These are phyloP conservation scores for Steatocranus sp. DNA, from an alignment of 2,797 vertebrate genomes.

Conservation along the genomic window DNA sequence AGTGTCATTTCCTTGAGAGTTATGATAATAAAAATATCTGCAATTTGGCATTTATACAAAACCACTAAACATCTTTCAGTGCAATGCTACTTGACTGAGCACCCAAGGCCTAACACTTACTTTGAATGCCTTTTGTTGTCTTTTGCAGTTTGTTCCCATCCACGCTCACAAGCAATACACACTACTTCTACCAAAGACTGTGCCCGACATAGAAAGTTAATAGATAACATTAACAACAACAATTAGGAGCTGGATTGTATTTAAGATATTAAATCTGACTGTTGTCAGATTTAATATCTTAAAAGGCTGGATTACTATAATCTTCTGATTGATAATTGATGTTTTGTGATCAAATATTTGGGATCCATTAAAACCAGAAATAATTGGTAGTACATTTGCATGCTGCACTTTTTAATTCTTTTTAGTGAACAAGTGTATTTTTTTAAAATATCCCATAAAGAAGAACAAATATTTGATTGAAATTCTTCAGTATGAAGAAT, in stretches of 20 bases:
- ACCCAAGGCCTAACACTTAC: fast-evolving
- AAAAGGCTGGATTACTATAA: not conserved
- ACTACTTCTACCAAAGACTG: not conserved
- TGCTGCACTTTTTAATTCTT: not conserved
- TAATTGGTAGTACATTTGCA: not conserved
- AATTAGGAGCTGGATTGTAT: fast-evolving
- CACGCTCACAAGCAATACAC: not conserved
- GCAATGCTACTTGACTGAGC: not conserved
- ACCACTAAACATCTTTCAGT: not conserved
- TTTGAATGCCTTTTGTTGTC: not conserved
- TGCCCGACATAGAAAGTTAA: not conserved
- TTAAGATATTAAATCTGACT: not conserved
- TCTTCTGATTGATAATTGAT: not conserved
- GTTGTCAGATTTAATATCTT: not conserved
- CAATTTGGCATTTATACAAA: fast-evolving
- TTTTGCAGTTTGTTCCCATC: not conserved
- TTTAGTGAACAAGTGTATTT: not conserved
- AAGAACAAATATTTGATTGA: not conserved
- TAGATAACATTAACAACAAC: not conserved
- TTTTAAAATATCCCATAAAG: not conserved
- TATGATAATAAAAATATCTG: not conserved
- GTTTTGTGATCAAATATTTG: not conserved
- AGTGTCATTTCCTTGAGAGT: not conserved
- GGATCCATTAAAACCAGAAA: not conserved
- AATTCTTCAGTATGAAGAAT: not conserved